phyloP scores from a whole-genome alignment of 2,797 vertebrate species.

The Xiphophorus birchmanni region DNA sequence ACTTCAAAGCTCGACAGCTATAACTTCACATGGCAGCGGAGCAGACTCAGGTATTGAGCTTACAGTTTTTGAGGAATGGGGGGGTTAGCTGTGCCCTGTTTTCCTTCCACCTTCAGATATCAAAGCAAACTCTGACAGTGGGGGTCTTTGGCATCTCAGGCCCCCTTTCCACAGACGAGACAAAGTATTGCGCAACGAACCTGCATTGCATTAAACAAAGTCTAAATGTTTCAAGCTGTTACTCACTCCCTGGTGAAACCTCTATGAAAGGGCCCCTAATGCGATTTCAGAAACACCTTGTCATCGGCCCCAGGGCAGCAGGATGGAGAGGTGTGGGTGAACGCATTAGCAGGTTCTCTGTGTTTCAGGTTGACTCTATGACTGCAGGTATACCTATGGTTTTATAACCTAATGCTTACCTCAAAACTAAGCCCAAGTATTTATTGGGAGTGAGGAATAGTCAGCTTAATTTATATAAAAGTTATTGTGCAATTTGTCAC shows the following conservation, averaged over 20 bases:
- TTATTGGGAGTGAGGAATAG: slow-evolving; percentile 23
- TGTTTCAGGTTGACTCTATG: slow-evolving; percentile 34
- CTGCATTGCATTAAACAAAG: slow-evolving; percentile 84
- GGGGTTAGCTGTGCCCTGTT: slow-evolving; percentile 59
- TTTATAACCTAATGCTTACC: slow-evolving; percentile 56
- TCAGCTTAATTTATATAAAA: slow-evolving; percentile 11
- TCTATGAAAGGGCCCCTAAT: slow-evolving; percentile 85
- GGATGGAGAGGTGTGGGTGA: slow-evolving; percentile 61
- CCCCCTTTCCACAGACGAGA: slow-evolving; percentile 74
- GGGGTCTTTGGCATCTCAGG: slow-evolving; percentile 72
- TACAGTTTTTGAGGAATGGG: slow-evolving; percentile 28
- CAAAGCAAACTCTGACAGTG: slow-evolving; percentile 73
- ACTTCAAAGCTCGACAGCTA: slow-evolving; percentile 65
- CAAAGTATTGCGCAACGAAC: slow-evolving; percentile 61
- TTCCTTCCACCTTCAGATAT: slow-evolving; percentile 73
- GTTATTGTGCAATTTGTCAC: background rate
- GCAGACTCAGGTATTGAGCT: slow-evolving; percentile 44
- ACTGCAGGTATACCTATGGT: slow-evolving; percentile 48
- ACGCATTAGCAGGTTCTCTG: slow-evolving; percentile 62
- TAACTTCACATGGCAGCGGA: slow-evolving; percentile 58
- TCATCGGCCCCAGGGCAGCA: slow-evolving; percentile 68
- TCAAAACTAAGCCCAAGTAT: slow-evolving; percentile 29
- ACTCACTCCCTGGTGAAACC: slow-evolving; percentile 82
- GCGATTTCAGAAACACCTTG: slow-evolving; percentile 84
- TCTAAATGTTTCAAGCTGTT: slow-evolving; percentile 85